Evolutionary conservation across 1,140 invertebrate species (phyloP).

Genomic region (Anastrepha ludens): DNA sequence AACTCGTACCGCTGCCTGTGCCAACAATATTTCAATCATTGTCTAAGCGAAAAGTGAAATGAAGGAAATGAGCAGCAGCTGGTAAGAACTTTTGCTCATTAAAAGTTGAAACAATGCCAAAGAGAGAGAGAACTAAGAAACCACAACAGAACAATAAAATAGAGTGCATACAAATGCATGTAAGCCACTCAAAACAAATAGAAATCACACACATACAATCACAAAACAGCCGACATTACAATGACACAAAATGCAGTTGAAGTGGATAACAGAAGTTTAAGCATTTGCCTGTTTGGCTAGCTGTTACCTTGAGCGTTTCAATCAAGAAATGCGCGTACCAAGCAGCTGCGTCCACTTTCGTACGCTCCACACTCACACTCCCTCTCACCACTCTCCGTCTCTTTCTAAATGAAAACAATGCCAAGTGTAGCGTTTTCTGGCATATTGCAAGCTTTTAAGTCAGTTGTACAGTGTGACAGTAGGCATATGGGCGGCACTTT

Average conservation of each 20-base stretch:
- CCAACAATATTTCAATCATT: background rate
- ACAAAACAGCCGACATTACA: background rate
- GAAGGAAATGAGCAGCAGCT: constrained; percentile 28
- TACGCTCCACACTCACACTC: background rate
- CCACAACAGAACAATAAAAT: constrained; percentile 10
- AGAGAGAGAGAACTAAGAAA: constrained; percentile 10
- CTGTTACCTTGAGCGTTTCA: constrained; percentile 10
- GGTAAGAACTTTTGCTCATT: constrained; percentile 45
- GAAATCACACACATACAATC: background rate
- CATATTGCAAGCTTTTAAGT: background rate
- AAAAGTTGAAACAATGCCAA: constrained; percentile 40
- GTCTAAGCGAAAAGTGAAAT: background rate
- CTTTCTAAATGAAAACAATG: background rate
- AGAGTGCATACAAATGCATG: constrained; percentile 1
- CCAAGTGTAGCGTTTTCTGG: background rate
- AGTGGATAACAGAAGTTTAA: background rate
- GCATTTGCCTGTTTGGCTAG: constrained; percentile 4
- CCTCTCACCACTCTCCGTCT: background rate
- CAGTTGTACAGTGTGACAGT: background rate
- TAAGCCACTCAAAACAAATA: background rate
- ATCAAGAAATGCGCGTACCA: background rate
- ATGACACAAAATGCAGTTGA: background rate
- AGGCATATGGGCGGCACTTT: constrained; percentile 4
- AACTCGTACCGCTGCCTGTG: no score
- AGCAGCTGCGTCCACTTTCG: background rate